Conservation (phyloP, 1,140 invertebrate species). For the Yoshiicerus persimilis region DNA sequence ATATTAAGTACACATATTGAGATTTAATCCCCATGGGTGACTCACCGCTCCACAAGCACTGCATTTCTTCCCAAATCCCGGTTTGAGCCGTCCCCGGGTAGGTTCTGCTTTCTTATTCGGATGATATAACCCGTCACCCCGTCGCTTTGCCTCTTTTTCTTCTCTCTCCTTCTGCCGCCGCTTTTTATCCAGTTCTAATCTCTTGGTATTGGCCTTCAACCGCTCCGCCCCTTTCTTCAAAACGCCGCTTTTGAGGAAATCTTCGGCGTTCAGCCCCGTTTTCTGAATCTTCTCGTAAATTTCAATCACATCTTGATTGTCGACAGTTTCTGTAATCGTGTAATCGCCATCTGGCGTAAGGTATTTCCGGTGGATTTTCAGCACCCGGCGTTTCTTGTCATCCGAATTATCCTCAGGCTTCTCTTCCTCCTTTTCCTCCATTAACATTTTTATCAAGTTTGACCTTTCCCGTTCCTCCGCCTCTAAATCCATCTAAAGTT, state of each 20-base stretch:
- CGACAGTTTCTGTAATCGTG: slow-evolving; percentile 63
- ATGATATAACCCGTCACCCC: neutral
- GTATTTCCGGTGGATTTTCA: slow-evolving; percentile 65
- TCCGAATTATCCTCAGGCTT: slow-evolving; percentile 51
- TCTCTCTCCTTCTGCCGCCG: neutral
- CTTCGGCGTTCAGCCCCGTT: slow-evolving; percentile 52
- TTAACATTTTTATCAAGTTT: slow-evolving; percentile 63
- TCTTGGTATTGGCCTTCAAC: slow-evolving; percentile 52
- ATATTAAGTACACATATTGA: too few species aligned
- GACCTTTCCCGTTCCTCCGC: slow-evolving; percentile 63
- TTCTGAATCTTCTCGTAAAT: slow-evolving; percentile 64
- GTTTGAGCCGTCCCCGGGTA: neutral
- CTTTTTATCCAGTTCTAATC: slow-evolving; percentile 43
- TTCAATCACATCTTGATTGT: slow-evolving; percentile 65
- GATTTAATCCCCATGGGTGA: too few species aligned
- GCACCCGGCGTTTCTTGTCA: slow-evolving; percentile 53
- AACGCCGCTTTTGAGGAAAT: slow-evolving; percentile 53
- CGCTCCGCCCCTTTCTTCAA: neutral
- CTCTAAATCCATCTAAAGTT: slow-evolving; percentile 58
- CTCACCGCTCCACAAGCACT: neutral
- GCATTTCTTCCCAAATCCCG: neutral
- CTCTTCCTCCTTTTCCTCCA: slow-evolving; percentile 55
- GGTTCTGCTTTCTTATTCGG: neutral
- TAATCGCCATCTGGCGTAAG: slow-evolving; percentile 60
- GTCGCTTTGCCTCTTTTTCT: neutral